Conservation (phyloP, 2,113 vertebrate species). For the Vulpes vulpes region DNA sequence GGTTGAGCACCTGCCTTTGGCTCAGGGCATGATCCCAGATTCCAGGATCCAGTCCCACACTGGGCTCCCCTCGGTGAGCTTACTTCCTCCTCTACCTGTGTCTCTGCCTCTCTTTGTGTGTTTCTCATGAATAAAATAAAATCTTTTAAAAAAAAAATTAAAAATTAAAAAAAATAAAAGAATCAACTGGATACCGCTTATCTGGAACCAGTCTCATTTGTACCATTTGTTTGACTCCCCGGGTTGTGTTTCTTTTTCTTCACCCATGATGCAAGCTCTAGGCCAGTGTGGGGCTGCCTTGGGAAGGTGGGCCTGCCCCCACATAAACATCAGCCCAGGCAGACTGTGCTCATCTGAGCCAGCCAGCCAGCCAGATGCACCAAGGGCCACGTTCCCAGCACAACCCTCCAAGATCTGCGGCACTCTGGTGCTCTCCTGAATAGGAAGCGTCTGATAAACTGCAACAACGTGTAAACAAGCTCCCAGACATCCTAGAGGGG, state of each 20-base stretch:
- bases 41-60: no score
- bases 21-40: no score
- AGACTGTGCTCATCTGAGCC: not conserved
- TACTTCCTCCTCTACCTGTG: no score
- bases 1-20: no score
- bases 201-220: fast-evolving
- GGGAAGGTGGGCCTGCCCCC: not conserved
- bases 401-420: not conserved
- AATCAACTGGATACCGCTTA: not conserved
- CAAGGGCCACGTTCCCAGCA: not conserved
- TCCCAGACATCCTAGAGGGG: not conserved
- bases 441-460: not conserved
- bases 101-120: no score
- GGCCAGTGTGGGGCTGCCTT: not conserved
- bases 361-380: not conserved
- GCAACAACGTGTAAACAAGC: not conserved
- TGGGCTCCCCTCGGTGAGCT: no score
- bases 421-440: not conserved
- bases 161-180: no score
- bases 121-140: no score
- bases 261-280: not conserved
- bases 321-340: not conserved
- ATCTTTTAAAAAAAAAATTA: no score
- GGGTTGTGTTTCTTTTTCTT: no score
- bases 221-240: no score